Percentiles rank a stretch among this genome's conserved stretches.
Evolutionary conservation across 1,140 invertebrate species (phyloP).

Genomic region (Drosophila sechellia): DNA sequence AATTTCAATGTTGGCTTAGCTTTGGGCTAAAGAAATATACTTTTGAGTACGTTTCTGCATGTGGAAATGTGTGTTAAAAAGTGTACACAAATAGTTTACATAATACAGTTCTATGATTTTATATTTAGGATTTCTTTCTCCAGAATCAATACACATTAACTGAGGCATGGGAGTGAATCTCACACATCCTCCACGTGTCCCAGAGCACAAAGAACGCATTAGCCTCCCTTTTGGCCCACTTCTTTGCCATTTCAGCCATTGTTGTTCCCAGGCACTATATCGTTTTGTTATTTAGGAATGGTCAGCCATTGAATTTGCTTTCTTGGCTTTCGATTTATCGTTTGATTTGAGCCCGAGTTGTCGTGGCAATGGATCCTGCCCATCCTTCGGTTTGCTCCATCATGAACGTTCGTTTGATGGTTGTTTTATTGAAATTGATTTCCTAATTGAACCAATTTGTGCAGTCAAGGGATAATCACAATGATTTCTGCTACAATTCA

Average conservation of each 20-base stretch:
- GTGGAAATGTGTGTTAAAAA: too few species aligned
- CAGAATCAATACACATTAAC: constrained; percentile 36
- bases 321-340: constrained; percentile 32
- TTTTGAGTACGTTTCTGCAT: background rate
- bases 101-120: background rate
- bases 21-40: background rate
- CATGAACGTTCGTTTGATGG: constrained; percentile 13
- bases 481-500: constrained; percentile 30
- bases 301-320: constrained; percentile 68
- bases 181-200: constrained; percentile 30
- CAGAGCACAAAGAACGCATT: constrained; percentile 14
- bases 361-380: constrained; percentile 29
- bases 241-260: constrained; percentile 26
- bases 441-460: constrained; percentile 68
- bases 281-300: constrained; percentile 59
- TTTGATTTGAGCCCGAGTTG: constrained; percentile 35
- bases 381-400: constrained; percentile 2
- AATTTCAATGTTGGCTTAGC: background rate
- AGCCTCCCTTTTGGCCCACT: background rate
- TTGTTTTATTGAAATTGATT: constrained; percentile 68
- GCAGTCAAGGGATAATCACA: constrained; percentile 46
- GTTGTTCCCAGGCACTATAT: constrained; percentile 5
- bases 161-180: constrained; percentile 12
- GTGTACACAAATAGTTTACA: background rate
- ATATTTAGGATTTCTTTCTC: background rate